Conservation (phyloP, 2,797 vertebrate genomes). For the Macroramphosus scolopax region DNA sequence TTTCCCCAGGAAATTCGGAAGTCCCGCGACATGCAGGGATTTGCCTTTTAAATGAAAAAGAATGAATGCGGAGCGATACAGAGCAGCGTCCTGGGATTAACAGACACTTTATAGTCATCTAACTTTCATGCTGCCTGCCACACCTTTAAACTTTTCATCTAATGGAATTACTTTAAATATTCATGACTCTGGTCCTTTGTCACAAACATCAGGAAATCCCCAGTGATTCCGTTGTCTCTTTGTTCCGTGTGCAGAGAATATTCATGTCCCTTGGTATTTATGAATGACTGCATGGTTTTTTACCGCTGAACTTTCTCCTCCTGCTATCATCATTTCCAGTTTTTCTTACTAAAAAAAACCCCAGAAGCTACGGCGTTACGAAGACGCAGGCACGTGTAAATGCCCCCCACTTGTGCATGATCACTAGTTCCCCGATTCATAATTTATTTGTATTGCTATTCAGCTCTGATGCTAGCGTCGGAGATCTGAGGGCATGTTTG, state of each 20-base stretch:
- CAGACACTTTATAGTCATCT: slow-evolving; percentile 35
- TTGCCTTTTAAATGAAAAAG: slow-evolving; percentile 18
- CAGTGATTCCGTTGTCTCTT: slow-evolving; percentile 26
- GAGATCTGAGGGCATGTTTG: not conserved
- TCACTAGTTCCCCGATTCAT: too few relatives aligned
- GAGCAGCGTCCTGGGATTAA: slow-evolving; percentile 16
- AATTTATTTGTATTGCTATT: slow-evolving; percentile 13
- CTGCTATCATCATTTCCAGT: slow-evolving; percentile 1
- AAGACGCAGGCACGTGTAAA: slow-evolving; percentile 8
- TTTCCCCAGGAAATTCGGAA: slow-evolving; percentile 4
- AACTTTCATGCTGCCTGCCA: slow-evolving; percentile 52
- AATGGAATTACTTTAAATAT: slow-evolving; percentile 53
- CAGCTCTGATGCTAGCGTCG: slow-evolving; percentile 6
- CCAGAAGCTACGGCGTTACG: slow-evolving; percentile 8
- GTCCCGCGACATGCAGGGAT: slow-evolving; percentile 9
- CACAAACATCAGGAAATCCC: slow-evolving; percentile 41
- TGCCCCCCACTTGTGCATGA: slow-evolving; percentile 2
- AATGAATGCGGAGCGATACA: not conserved
- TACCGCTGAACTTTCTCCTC: slow-evolving; percentile 24
- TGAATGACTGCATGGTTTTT: slow-evolving; percentile 31
- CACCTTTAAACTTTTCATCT: slow-evolving; percentile 57
- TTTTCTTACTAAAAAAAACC: slow-evolving; percentile 11
- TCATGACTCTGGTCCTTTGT: slow-evolving; percentile 52
- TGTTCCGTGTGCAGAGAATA: slow-evolving; percentile 29
- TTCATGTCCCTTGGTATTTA: slow-evolving; percentile 44